These are phyloP conservation scores for Pteropus rufus DNA, from an alignment of 2,797 vertebrate genomes.

Conservation along the genomic window DNA sequence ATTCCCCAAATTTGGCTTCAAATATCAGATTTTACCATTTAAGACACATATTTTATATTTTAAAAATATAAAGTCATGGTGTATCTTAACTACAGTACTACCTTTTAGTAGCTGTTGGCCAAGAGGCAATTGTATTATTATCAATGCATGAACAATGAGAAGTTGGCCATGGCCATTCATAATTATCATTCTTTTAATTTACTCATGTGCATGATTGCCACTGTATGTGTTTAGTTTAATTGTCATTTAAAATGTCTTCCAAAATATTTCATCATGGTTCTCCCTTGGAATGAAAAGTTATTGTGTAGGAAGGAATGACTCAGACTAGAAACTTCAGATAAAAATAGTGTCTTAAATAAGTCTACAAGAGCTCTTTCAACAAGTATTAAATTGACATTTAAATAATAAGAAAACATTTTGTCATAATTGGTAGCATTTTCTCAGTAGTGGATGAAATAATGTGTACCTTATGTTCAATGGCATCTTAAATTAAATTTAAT, in stretches of 20 bases:
- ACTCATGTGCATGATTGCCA: not conserved
- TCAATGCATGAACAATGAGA: not conserved
- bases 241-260: not conserved
- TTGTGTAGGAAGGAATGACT: slow-evolving; percentile 2
- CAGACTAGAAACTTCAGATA: not conserved
- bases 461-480: not conserved
- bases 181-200: not conserved
- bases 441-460: not conserved
- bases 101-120: not conserved
- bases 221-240: not conserved
- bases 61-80: not conserved
- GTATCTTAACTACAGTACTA: not conserved
- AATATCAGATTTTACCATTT: not conserved
- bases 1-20: not conserved
- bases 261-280: not conserved
- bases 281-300: not conserved
- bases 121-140: not conserved
- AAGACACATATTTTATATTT: not conserved
- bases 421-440: not conserved
- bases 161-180: not conserved
- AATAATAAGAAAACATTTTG: slow-evolving; percentile 4
- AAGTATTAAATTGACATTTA: not conserved
- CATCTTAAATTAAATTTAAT: not conserved
- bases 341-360: not conserved
- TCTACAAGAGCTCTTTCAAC: not conserved